Percentiles rank a stretch among this genome's conserved stretches.
Evolutionary conservation across 2,888 invertebrate species (phyloP).

Genomic region (Ophioninae sp.): DNA sequence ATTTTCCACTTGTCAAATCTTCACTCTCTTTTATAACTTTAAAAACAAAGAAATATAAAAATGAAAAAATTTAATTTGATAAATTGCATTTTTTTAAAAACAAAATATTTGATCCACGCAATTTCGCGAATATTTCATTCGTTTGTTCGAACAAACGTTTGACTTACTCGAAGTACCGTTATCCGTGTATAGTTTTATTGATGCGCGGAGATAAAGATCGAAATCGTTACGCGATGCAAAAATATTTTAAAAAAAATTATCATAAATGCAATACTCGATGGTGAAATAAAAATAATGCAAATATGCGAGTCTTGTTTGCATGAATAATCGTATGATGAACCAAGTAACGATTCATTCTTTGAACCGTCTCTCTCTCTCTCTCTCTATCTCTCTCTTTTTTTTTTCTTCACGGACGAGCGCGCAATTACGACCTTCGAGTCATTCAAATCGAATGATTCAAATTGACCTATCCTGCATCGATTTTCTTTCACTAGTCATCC

Average conservation of each 20-base stretch:
- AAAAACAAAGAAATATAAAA: too few species aligned
- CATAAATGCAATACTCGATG: neutral
- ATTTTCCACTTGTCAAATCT: too few species aligned
- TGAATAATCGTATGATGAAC: conserved; percentile 32
- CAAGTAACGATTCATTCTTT: conserved; percentile 21
- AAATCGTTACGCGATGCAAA: conserved; percentile 3
- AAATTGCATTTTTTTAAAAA: neutral
- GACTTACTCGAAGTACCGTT: neutral
- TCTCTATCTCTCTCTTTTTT: neutral
- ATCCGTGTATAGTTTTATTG: neutral
- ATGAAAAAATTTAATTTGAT: too few species aligned
- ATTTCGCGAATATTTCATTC: neutral
- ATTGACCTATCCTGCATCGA: neutral
- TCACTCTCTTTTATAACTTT: too few species aligned
- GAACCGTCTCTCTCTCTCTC: neutral
- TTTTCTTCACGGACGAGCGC: neutral
- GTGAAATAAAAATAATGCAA: conserved; percentile 2
- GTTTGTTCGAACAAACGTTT: neutral
- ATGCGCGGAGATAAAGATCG: neutral
- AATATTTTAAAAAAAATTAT: neutral
- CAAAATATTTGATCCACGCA: neutral
- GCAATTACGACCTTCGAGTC: neutral
- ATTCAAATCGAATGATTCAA: neutral
- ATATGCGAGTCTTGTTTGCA: conserved; percentile 22
- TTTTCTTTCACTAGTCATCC: neutral